phyloP scores from a whole-genome alignment of 2,888 invertebrate genomes.

The Andrena camellia region DNA sequence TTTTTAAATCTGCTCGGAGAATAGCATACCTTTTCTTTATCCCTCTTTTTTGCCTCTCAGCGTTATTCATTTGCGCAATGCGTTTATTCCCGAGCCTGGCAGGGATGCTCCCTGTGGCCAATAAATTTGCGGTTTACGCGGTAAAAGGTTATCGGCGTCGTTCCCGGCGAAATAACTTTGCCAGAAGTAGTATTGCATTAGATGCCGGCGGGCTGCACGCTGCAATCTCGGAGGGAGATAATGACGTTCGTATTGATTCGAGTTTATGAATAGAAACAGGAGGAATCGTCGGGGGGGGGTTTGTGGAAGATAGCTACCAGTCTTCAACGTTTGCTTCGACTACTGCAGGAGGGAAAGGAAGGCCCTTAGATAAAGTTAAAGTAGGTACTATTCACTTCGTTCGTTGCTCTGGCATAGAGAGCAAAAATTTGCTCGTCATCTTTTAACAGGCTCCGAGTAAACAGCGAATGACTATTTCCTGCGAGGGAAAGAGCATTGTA shows the following conservation, averaged over 20 bases:
- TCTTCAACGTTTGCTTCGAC: no score
- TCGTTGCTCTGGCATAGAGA: no score
- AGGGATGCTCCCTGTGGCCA: constrained; percentile 50
- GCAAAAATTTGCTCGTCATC: no score
- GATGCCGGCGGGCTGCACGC: constrained; percentile 14
- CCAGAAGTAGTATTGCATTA: constrained; percentile 47
- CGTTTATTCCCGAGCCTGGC: constrained; percentile 14
- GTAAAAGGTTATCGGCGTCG: constrained; percentile 70
- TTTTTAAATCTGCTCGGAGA: not conserved
- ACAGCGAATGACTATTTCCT: no score
- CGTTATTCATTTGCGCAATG: constrained; percentile 37
- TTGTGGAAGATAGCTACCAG: not conserved
- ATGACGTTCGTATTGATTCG: constrained; percentile 36
- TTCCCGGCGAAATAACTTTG: constrained; percentile 46
- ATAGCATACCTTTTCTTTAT: not conserved
- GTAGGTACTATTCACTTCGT: no score
- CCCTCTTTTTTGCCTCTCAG: not conserved
- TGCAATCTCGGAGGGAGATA: constrained; percentile 10
- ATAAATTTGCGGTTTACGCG: constrained; percentile 67
- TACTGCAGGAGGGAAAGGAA: no score
- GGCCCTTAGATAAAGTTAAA: no score
- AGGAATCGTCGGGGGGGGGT: not conserved
- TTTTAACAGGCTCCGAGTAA: no score
- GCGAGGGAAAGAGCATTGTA: not conserved
- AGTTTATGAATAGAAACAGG: constrained; percentile 9